Evolutionary conservation across 2,888 invertebrate species (phyloP).

Genomic region (Tribolium freemani): DNA sequence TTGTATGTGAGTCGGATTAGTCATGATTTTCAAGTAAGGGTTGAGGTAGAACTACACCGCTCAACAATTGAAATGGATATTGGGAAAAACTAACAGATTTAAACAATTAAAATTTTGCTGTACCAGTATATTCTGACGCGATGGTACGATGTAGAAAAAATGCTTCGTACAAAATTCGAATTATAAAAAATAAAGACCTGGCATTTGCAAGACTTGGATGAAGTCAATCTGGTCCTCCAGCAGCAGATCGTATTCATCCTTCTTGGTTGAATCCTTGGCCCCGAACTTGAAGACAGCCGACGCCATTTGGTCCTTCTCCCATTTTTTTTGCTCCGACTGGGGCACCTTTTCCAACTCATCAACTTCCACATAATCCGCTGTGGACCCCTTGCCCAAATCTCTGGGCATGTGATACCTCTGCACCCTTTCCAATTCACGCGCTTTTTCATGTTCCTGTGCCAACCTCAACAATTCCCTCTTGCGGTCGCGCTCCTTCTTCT

Average conservation of each 20-base stretch:
- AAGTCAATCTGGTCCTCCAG: conserved; percentile 98
- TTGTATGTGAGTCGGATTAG: too few species aligned
- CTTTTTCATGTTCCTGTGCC: conserved; percentile 96
- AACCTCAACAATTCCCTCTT: conserved; percentile 91
- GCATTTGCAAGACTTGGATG: conserved; percentile 88
- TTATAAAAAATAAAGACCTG: conserved; percentile 70
- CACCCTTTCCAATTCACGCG: conserved; percentile 91
- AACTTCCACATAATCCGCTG: conserved; percentile 84
- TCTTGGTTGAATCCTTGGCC: conserved; percentile 82
- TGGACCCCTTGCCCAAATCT: conserved; percentile 82
- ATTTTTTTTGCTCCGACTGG: conserved; percentile 90
- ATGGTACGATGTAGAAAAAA: too few species aligned
- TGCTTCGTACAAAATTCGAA: too few species aligned
- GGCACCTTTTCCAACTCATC: conserved; percentile 88
- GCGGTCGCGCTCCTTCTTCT: conserved; percentile 87
- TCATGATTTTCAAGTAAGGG: too few species aligned
- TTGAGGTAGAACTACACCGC: too few species aligned
- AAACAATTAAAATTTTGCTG: too few species aligned
- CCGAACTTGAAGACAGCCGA: conserved; percentile 95
- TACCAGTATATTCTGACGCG: too few species aligned
- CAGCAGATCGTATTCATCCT: conserved; percentile 91
- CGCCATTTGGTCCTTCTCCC: conserved; percentile 98
- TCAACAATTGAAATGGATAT: too few species aligned
- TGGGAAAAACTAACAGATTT: too few species aligned
- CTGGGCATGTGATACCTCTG: conserved; percentile 96